Percentiles rank a stretch among this genome's conserved stretches.
phyloP scores from a whole-genome alignment of 2,888 invertebrate species.

The Amaurobius ferox region DNA sequence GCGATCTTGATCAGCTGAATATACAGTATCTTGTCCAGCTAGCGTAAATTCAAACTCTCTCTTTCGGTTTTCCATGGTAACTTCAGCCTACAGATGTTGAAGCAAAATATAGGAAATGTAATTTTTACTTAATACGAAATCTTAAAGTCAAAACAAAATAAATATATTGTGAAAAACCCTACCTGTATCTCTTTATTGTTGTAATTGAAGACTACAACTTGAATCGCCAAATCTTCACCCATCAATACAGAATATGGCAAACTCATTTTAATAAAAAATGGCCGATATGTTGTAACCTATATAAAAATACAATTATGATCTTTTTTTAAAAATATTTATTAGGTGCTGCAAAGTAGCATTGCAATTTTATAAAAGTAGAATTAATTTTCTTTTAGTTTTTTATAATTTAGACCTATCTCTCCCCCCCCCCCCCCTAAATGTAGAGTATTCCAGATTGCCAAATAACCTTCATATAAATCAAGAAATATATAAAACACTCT shows the following conservation, averaged over 20 bases:
- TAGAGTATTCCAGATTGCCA: too few relatives aligned
- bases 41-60: conserved; percentile 74
- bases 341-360: too few relatives aligned
- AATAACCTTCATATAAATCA: too few relatives aligned
- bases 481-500: too few relatives aligned
- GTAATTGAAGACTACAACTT: conserved; percentile 92
- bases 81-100: conserved; percentile 76
- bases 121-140: too few relatives aligned
- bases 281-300: conserved; percentile 86
- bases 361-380: too few relatives aligned
- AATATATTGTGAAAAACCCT: neutral
- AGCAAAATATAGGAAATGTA: neutral
- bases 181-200: conserved; percentile 83
- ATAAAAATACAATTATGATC: too few relatives aligned
- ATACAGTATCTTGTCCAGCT: conserved; percentile 64
- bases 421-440: too few relatives aligned
- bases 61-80: conserved; percentile 73
- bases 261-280: conserved; percentile 90
- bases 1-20: conserved; percentile 36
- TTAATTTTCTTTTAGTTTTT: too few relatives aligned
- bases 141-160: neutral
- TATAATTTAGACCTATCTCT: too few relatives aligned
- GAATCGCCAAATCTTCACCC: conserved; percentile 92
- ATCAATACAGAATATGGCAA: conserved; percentile 91
- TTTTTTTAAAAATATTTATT: too few relatives aligned